Percentiles rank a stretch among this genome's conserved stretches.
phyloP scores from a whole-genome alignment of 2,888 invertebrate genomes.

The Lycia hirtaria region DNA sequence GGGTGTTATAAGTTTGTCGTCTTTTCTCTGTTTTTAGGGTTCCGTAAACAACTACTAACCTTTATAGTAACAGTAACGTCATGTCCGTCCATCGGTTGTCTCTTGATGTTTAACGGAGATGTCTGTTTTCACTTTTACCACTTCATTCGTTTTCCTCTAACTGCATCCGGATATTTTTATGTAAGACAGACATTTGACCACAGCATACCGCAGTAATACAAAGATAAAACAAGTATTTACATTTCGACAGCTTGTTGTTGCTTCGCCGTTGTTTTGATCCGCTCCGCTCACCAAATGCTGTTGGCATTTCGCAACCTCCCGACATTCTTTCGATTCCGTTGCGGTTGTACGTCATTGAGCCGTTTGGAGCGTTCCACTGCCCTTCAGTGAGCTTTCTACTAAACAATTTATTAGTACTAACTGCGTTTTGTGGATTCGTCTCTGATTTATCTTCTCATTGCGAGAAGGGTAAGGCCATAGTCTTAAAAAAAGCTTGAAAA shows the following conservation, averaged over 20 bases:
- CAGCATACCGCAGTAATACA: not conserved
- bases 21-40: no score
- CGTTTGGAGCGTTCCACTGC: conserved; percentile 17
- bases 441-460: no score
- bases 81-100: no score
- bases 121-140: no score
- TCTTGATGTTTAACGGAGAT: no score
- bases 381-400: conserved; percentile 17
- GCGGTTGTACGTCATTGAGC: conserved; percentile 11
- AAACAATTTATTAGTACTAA: no score
- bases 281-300: conserved; percentile 23
- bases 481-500: no score
- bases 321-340: conserved; percentile 24
- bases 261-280: conserved; percentile 16
- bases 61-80: no score
- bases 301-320: conserved; percentile 19
- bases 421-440: no score
- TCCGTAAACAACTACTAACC: no score
- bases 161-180: not conserved
- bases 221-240: conserved; percentile 9
- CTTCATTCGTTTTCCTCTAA: not conserved
- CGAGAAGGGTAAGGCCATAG: no score
- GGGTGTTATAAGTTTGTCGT: no score
- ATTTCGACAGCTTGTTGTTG: conserved; percentile 2
- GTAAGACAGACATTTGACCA: not conserved